Base-by-base conservation (phyloP, 2,797 vertebrate genomes). In the Sardinella longiceps region DNA sequence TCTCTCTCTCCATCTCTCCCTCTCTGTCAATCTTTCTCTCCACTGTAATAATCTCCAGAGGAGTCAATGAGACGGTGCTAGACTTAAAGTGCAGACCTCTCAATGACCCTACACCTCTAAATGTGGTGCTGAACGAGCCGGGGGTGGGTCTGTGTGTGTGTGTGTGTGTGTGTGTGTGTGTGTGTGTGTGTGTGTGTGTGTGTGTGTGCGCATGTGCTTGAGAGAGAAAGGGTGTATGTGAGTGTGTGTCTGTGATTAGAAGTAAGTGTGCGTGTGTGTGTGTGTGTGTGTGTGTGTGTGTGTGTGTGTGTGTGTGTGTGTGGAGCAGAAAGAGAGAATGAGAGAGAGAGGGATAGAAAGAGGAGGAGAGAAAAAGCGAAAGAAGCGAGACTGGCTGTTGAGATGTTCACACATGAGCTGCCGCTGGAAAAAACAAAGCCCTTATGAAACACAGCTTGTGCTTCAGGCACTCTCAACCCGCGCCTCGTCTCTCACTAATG, bases 21-120 rank as follows among this genome's bases (percentile, higher is more conserved):
- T 28, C 1, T 28, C 60, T 63, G 4, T 28, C n/a, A 28, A 10
- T 63, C 60, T 63, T 15, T 63, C 60, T 63, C 25, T 63, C 11
- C 60, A 63, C 25, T 63, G 60, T 63, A 30, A 63, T 63, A 63
- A 33, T 74, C 66, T 39, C 30, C 66, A 18, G 66, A 74, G 66
- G 66, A 83, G 80, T 87, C 85, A 87, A 86, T 83, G 50, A 20
- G 15, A 85, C 83, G 48, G 83, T 50, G 18, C 82, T 82, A 81
- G 63, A 45, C 30, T 86, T 88, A 0, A 53, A 87, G 81, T 81
- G 81, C 77, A 77, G 81, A 48, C 81, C 84, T 82, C 53, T 83
- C 53, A 80, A 80, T 85, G 80, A 84, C 83, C 81, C 53, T 80
- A 80, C 81, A 58, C 25, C 30, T 51, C 25, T 20, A 53, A 60